Evolutionary conservation across 2,113 vertebrate genomes (phyloP), one percentile per base, ranked within the genome.

Genomic region (Mobula birostris): DNA sequence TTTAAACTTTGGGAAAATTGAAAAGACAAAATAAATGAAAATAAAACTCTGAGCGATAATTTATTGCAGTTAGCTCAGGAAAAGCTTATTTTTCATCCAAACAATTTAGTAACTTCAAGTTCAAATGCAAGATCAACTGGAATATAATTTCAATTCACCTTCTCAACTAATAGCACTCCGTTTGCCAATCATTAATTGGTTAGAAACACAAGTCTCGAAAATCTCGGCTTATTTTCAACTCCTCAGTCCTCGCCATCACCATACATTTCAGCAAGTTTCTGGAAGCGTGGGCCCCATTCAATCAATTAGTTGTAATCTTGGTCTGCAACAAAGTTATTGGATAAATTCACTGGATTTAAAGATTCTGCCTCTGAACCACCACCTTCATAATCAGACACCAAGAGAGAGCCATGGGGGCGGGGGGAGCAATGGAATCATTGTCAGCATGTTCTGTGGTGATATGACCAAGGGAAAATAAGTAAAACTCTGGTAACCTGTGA

Each of bases 311-410:
- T 95, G 0, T 99, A 99, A 96, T 99, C 97, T 96, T 99, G 98
- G 96, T 99, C 98, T 0, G 79, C 95, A 79, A 97, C 97, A 0
- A 98, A 98, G 95, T 96, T 96, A 7, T 29, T 32, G 0, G 97
- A 97, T 0, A 98, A 99, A 96, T 99, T 98, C 94, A 99, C 96
- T 2, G 98, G 98, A 94, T 98, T 99, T 94, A 99, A 97, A 15
- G 97, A 98, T 8, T 98, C 97, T 0, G 98, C 98, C 48, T 99
- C 98, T 0, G 98, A 99, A 63, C 98, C 99, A 0, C 97, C 98
- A 21, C 99, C 99, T 95, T 99, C 98, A 0, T 98, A 98, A 95
- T 99, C 99, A 0, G 99, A 99, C 95, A 99, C 99, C 94, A 99
- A 96, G 95, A 98, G 97, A 2, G 98, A 99, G 96, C 99, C 99